These are phyloP conservation scores for Atrichornis clamosus DNA, from an alignment of 2,113 vertebrate genomes.

Conservation along the genomic window DNA sequence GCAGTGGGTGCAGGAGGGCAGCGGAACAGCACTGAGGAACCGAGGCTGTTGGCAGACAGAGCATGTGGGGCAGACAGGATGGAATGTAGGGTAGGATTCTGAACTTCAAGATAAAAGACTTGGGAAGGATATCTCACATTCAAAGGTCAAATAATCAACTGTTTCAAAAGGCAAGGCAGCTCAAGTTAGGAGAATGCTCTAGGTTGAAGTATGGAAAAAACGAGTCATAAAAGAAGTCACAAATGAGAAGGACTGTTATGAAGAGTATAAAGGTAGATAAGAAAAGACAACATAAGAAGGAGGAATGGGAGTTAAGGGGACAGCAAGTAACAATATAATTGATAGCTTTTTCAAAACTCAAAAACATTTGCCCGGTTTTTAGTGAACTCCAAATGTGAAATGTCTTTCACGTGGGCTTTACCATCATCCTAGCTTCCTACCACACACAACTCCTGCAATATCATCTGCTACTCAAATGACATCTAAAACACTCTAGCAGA, in stretches of 20 bases:
- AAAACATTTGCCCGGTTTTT: neutral
- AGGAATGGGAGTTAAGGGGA: neutral
- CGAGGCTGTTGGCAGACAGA: accelerated
- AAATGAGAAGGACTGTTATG: neutral
- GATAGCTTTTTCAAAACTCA: neutral
- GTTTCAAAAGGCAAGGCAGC: neutral
- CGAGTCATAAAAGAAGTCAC: neutral
- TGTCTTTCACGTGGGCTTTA: neutral
- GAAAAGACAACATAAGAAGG: neutral
- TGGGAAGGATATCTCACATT: neutral
- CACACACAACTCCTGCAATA: neutral
- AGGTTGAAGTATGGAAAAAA: neutral
- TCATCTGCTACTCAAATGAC: neutral
- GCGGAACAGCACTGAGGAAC: neutral
- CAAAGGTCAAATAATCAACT: neutral
- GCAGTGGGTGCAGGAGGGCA: neutral
- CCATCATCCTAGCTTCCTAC: neutral
- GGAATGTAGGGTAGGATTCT: neutral
- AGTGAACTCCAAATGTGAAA: neutral
- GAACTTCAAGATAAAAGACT: neutral
- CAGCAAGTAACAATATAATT: neutral
- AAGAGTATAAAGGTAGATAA: neutral
- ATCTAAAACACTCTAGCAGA: neutral
- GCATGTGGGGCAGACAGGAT: accelerated
- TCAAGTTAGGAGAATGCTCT: neutral